Conservation (phyloP, 2,113 vertebrate species). For the Sardina pilchardus region DNA sequence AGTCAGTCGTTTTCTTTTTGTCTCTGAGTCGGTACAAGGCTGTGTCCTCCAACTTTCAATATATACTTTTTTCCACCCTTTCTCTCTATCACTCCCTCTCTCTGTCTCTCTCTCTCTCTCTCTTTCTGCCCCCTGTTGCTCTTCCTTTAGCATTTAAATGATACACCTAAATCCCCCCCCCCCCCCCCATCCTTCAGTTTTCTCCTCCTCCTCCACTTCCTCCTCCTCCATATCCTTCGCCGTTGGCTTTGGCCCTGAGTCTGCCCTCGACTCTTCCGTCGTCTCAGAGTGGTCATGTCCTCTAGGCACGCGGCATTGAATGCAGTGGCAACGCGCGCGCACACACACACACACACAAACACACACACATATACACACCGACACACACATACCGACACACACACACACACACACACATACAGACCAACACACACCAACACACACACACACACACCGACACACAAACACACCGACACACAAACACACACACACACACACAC, state of each 20-base stretch:
- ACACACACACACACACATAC: constrained; percentile 12
- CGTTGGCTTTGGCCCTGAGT: not conserved
- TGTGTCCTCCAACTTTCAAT: too few species aligned
- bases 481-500: constrained; percentile 18
- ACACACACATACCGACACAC: constrained; percentile 4
- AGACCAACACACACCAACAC: too few species aligned
- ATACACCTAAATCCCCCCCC: not conserved
- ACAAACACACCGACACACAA: not conserved
- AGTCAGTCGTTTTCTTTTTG: too few species aligned
- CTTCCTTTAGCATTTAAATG: not conserved
- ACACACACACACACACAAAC: not conserved
- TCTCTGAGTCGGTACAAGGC: not conserved
- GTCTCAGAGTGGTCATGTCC: constrained; percentile 27
- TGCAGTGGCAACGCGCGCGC: not conserved
- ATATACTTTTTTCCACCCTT: not conserved
- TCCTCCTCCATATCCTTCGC: not conserved
- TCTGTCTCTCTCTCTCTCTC: constrained; percentile 11
- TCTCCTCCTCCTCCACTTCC: not conserved
- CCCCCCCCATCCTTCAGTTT: not conserved
- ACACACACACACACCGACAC: not conserved
- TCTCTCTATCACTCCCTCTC: not conserved
- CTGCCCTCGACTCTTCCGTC: constrained; percentile 31
- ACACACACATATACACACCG: constrained; percentile 14
- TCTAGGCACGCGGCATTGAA: not conserved
- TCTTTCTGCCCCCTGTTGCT: not conserved